Percentiles rank a stretch among this genome's conserved stretches.
Evolutionary conservation across 1,140 invertebrate genomes (phyloP).

Genomic region (Drosophila nannoptera): DNA sequence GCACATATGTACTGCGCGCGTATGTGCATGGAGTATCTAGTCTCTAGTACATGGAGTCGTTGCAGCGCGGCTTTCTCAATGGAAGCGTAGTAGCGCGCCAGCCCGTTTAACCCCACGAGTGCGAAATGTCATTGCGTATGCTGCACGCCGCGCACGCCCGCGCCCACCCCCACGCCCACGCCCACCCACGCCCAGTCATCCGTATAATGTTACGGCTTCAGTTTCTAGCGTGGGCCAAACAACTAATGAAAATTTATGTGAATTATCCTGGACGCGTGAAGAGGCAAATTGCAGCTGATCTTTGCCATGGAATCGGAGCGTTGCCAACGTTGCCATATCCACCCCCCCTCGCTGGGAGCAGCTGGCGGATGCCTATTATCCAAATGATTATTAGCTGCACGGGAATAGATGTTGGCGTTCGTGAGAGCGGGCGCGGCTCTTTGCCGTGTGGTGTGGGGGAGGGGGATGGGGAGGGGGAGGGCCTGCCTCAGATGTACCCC

Average conservation of each 20-base stretch:
- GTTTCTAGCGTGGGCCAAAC: slow-evolving; percentile 38
- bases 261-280: slow-evolving; percentile 23
- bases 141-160: background rate
- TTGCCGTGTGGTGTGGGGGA: too few species aligned
- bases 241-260: slow-evolving; percentile 49
- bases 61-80: slow-evolving; percentile 48
- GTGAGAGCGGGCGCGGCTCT: too few species aligned
- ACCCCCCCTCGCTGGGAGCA: slow-evolving; percentile 17
- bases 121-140: slow-evolving; percentile 22
- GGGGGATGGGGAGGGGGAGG: background rate
- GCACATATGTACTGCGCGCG: slow-evolving; percentile 1
- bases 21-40: slow-evolving; percentile 29
- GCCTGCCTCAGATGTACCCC: too few species aligned
- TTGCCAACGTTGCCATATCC: slow-evolving; percentile 6
- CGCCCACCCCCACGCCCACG: background rate
- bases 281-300: slow-evolving; percentile 42
- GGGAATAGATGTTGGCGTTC: too few species aligned
- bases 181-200: background rate
- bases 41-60: slow-evolving; percentile 21
- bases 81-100: slow-evolving; percentile 25
- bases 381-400: too few species aligned
- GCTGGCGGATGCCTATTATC: background rate
- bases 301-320: slow-evolving; percentile 2
- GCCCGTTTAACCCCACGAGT: slow-evolving; percentile 23
- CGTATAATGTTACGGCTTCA: slow-evolving; percentile 3